Base-by-base conservation (phyloP, 2,797 vertebrate genomes). In the Cyprinodon diabolis region DNA sequence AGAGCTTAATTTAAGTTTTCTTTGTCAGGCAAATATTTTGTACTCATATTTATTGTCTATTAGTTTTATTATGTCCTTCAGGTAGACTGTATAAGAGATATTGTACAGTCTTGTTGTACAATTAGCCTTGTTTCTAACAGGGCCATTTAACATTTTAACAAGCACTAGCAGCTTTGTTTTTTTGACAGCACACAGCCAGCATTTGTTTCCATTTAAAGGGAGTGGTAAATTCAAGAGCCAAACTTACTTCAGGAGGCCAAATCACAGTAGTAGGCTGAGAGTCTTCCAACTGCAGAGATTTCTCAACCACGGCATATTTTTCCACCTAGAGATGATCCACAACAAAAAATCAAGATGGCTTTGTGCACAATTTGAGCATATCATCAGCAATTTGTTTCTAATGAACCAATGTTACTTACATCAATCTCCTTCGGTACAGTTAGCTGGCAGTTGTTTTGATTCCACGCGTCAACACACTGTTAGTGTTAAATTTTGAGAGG, bases 381-480 rank as follows among this genome's bases (percentile, higher is more conserved):
- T 12, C 40, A 49, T 11, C 57, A 48, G 17, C 48, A 23, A 66
- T 48, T 74, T 65, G 74, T 69, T 63, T 75, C 66, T 68, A 79
- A 54, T 77, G 57, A 66, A 68, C 25, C 37, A 52, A 49, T 72
- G 43, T 25, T 66, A 96, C 98, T 98, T 95, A 99, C 98, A 90
- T 99, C 98, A 35, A 99, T 96, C 95, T 99, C 97, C 86, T 96
- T 96, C 68, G 98, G 98, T 76, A 94, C 93, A 67, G 95, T 94
- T 80, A 99, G 94, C 83, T 96, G 96, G 92, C 96, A 98, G 88
- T 95, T 96, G 85, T 88, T 98, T 89, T 96, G 97, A 87, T 97
- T 98, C 98, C 98, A 99, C 96, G 97, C 98, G 94, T 99, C 98
- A 45, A 99, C 96, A 78, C 97, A 98, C 98, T 99, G 86, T 47